Evolutionary conservation across 2,113 vertebrate genomes (phyloP).

Genomic region (Heterotilapia buettikoferi): DNA sequence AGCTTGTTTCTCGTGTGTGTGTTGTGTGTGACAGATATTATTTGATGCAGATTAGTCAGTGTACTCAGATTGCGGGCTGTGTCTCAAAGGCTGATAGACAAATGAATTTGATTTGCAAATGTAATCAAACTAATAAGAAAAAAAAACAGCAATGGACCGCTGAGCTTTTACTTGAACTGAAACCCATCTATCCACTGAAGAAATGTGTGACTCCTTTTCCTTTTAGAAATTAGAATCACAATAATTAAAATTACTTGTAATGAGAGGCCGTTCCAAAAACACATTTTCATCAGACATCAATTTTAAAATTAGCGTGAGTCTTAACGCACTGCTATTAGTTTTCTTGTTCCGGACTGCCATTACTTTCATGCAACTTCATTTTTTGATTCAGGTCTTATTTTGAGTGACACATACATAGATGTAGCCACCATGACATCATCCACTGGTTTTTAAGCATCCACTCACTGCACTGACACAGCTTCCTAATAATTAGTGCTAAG

Average conservation of each 20-base stretch:
- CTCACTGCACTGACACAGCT: neutral
- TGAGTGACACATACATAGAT: slow-evolving; percentile 42
- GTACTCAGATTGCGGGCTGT: slow-evolving; percentile 93
- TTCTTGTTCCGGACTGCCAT: neutral
- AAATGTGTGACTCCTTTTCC: neutral
- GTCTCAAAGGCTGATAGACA: slow-evolving; percentile 91
- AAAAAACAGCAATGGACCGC: slow-evolving; percentile 81
- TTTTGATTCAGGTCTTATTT: slow-evolving; percentile 73
- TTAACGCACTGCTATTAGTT: neutral
- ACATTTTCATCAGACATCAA: neutral
- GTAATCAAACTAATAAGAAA: slow-evolving; percentile 99
- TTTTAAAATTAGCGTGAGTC: neutral
- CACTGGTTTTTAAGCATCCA: neutral
- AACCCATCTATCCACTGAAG: neutral
- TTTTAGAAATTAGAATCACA: neutral
- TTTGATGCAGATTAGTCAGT: slow-evolving; percentile 98
- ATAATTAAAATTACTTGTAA: slow-evolving; percentile 4
- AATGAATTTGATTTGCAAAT: slow-evolving; percentile 99
- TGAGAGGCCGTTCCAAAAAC: neutral
- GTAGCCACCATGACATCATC: neutral
- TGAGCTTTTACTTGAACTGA: slow-evolving; percentile 61
- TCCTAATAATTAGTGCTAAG: neutral
- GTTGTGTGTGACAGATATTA: slow-evolving; percentile 69
- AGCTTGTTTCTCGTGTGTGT: neutral
- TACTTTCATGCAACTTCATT: slow-evolving; percentile 42